These are phyloP conservation scores for Gymnarchus niloticus DNA, from an alignment of 2,113 vertebrate genomes.

Conservation along the genomic window DNA sequence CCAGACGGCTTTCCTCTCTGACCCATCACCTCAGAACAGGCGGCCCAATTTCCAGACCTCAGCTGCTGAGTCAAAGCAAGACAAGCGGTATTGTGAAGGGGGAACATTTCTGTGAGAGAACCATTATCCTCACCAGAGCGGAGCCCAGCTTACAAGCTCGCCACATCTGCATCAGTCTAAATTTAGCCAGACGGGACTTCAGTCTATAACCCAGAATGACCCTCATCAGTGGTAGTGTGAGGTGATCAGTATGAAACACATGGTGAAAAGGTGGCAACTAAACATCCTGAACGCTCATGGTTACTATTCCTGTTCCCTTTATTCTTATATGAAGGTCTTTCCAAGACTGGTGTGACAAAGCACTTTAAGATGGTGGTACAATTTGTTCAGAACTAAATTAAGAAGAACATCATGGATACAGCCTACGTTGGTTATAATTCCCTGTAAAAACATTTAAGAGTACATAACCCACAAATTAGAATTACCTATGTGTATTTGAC, in stretches of 20 bases:
- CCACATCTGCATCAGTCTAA: constrained; percentile 14
- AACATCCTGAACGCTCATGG: neutral
- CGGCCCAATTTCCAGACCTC: neutral
- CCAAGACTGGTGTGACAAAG: neutral
- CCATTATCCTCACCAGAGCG: constrained; percentile 8
- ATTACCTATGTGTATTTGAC: neutral
- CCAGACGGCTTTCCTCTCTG: neutral
- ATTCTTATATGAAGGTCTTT: neutral
- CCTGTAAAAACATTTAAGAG: neutral
- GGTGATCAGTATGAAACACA: neutral
- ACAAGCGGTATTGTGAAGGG: neutral
- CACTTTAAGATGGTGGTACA: neutral
- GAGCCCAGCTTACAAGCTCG: neutral
- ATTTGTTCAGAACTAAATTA: neutral
- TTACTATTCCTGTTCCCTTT: neutral
- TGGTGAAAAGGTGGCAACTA: neutral
- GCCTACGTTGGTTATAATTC: neutral
- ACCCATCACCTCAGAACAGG: constrained; percentile 21
- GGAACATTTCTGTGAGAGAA: neutral
- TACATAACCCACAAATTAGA: too few relatives aligned
- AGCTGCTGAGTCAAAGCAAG: constrained; percentile 34
- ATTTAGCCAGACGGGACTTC: constrained; percentile 13
- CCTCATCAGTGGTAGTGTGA: neutral
- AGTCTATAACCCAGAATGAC: neutral
- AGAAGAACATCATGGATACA: neutral